Evolutionary conservation across 2,888 invertebrate genomes (phyloP).

Genomic region (Ctenicera cuprea): DNA sequence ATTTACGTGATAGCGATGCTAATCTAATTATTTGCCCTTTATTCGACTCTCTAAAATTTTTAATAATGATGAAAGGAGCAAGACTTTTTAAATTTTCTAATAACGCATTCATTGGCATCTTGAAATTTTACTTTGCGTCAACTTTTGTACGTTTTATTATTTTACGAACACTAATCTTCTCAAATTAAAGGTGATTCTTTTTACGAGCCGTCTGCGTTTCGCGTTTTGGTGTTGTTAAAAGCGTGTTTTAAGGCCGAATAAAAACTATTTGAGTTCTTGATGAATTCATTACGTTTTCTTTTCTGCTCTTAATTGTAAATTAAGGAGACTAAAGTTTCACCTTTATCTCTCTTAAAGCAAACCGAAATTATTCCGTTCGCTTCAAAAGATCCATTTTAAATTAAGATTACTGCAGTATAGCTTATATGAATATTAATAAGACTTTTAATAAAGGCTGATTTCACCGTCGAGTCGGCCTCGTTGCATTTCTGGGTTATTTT

Average conservation of each 20-base stretch:
- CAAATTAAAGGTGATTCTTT: slow-evolving; percentile 25
- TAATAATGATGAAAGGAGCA: slow-evolving; percentile 42
- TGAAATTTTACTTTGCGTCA: slow-evolving; percentile 38
- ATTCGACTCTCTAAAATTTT: slow-evolving; percentile 44
- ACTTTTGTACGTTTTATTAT: slow-evolving; percentile 40
- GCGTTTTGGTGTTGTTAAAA: slow-evolving; percentile 20
- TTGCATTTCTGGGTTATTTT: slow-evolving; percentile 37
- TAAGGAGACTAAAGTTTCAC: slow-evolving; percentile 43
- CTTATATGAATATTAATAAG: slow-evolving; percentile 52
- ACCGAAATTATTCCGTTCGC: slow-evolving; percentile 48
- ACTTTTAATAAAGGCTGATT: slow-evolving; percentile 41
- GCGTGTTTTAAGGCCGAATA: slow-evolving; percentile 25
- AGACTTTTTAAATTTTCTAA: slow-evolving; percentile 40
- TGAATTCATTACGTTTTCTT: slow-evolving; percentile 36
- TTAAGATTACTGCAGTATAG: slow-evolving; percentile 52
- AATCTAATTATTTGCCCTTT: slow-evolving; percentile 48
- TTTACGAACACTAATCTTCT: slow-evolving; percentile 28
- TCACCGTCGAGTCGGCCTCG: slow-evolving; percentile 19
- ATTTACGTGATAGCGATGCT: slow-evolving; percentile 42
- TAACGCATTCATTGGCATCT: slow-evolving; percentile 46
- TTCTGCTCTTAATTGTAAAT: slow-evolving; percentile 40
- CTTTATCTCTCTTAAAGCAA: slow-evolving; percentile 36
- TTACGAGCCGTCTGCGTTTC: slow-evolving; percentile 14
- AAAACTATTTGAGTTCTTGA: slow-evolving; percentile 30
- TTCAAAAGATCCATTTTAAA: slow-evolving; percentile 47